Conservation (phyloP, 2,113 vertebrate genomes). For the Apaloderma vittatum region DNA sequence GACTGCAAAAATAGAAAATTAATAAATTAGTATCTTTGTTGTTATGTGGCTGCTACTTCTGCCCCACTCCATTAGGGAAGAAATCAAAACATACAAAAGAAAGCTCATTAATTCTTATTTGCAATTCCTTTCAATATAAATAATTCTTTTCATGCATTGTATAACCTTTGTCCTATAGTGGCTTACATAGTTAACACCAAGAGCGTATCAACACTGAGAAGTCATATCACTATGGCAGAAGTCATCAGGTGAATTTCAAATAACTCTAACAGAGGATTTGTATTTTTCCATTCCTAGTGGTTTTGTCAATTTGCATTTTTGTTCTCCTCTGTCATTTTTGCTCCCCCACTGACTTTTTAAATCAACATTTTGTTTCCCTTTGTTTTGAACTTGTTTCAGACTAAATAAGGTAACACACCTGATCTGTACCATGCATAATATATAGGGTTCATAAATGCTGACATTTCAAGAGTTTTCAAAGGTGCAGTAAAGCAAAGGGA, state of each 20-base stretch:
- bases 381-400: conserved; percentile 16
- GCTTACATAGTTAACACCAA: not conserved
- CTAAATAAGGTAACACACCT: conserved; percentile 13
- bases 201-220: not conserved
- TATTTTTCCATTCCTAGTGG: conserved; percentile 9
- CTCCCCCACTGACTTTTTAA: not conserved
- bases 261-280: not conserved
- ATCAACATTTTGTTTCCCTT: conserved; percentile 21
- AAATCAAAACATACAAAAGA: not conserved
- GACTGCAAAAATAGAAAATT: not conserved
- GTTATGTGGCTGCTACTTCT: not conserved
- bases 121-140: not conserved
- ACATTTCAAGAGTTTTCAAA: conserved; percentile 11
- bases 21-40: not conserved
- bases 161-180: conserved; percentile 4
- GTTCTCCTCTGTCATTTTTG: conserved; percentile 25
- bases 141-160: not conserved
- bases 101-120: not conserved
- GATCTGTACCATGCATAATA: not conserved
- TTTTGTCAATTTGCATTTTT: conserved; percentile 40
- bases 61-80: not conserved
- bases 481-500: not conserved
- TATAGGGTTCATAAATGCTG: not conserved
- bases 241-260: conserved; percentile 22
- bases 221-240: not conserved